phyloP scores from a whole-genome alignment of 2,113 vertebrate genomes.

The Phainopepla nitens region DNA sequence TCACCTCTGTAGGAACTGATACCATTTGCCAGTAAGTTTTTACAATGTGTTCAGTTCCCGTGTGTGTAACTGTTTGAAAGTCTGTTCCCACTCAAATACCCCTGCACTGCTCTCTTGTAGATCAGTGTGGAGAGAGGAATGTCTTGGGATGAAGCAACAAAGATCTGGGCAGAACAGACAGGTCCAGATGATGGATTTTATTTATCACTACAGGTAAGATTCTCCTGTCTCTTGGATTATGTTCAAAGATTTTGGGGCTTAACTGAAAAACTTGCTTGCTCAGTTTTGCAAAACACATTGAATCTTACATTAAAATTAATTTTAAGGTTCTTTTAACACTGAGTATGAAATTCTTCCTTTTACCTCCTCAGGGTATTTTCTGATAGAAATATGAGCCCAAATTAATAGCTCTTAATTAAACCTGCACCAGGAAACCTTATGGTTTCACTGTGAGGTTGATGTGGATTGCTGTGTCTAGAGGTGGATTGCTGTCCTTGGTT shows the following conservation, averaged over 20 bases:
- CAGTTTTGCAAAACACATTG: background rate
- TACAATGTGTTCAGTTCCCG: background rate
- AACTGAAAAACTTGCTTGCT: background rate
- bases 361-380: background rate
- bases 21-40: background rate
- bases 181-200: slow-evolving; percentile 97
- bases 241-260: background rate
- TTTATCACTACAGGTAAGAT: slow-evolving; percentile 81
- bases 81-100: background rate
- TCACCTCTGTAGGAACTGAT: background rate
- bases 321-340: rapidly evolving
- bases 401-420: background rate
- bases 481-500: background rate
- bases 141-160: slow-evolving; percentile 98
- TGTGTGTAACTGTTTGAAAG: background rate
- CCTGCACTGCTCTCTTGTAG: slow-evolving; percentile 54
- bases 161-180: slow-evolving; percentile 91
- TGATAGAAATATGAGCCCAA: background rate
- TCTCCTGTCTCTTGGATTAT: background rate
- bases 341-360: background rate
- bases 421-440: background rate
- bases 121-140: slow-evolving; percentile 96
- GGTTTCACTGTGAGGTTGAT: background rate
- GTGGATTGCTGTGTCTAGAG: background rate
- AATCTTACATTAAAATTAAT: background rate